Percentiles rank a stretch among this genome's conserved stretches.
Evolutionary conservation across 2,113 vertebrate species (phyloP).

Genomic region (Vidua macroura): DNA sequence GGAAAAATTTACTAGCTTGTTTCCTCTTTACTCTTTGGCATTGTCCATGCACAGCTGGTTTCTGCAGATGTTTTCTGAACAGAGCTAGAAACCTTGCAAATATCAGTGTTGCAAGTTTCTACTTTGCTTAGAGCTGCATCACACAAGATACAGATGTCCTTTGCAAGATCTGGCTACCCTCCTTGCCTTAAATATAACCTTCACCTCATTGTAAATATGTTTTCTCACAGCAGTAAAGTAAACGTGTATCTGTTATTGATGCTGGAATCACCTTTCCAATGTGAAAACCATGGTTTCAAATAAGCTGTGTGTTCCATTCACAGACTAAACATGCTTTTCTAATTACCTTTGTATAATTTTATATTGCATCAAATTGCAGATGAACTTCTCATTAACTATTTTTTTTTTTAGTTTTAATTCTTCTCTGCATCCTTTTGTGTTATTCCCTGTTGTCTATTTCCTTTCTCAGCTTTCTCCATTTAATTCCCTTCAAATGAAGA

Average conservation of each 20-base stretch:
- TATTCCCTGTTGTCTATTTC: background rate
- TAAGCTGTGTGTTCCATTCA: background rate
- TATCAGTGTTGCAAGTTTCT: background rate
- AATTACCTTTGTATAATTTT: background rate
- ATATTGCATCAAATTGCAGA: background rate
- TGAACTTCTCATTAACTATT: background rate
- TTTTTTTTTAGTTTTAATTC: background rate
- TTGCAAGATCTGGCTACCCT: background rate
- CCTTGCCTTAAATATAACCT: background rate
- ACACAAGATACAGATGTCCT: background rate
- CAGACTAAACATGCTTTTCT: background rate
- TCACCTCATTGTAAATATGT: background rate
- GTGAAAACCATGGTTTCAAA: background rate
- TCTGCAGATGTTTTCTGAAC: conserved; percentile 58
- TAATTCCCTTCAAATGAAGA: background rate
- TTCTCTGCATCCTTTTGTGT: background rate
- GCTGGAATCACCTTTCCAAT: background rate
- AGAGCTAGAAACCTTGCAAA: conserved; percentile 29
- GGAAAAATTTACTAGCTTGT: conserved; percentile 36
- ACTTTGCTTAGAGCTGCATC: background rate
- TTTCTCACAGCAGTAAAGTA: background rate
- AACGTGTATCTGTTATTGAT: background rate
- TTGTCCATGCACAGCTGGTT: conserved; percentile 42
- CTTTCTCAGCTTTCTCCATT: background rate
- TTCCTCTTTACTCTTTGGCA: conserved; percentile 47